Evolutionary conservation across 2,888 invertebrate species (phyloP), one percentile per base, ranked within the genome.

Genomic region (Drepana falcataria): DNA sequence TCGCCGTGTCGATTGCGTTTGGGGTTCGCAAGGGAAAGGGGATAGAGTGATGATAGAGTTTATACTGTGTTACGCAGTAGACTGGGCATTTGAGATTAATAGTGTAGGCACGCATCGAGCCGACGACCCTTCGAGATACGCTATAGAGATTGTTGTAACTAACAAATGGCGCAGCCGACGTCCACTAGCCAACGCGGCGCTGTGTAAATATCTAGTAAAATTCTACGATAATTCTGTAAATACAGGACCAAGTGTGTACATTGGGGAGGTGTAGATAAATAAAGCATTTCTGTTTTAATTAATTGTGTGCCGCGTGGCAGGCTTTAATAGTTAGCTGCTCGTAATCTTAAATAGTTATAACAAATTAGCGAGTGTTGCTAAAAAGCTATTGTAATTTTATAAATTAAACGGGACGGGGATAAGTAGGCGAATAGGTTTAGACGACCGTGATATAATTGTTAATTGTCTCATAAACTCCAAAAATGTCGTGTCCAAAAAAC

Each of bases 201-300:
- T 49, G 56, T 85, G 89, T 89, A 89, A 71, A 89, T 89, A 88
- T 67, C 63, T 90, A 90, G 89, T 79, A 88, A 87, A 86, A 66
- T 75, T 81, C 68, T 79, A 76, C 76, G 65, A 63, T 60, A 68
- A 69, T 71, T 75, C 73, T 88, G 88, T 89, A 89, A 81, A 89
- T 89, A 88, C 79, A 83, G 83, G 87, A 87, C 85, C 86, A 85
- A 87, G 75, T 78, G 81, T 79, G 78, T 70, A 75, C 66, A 72
- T 76, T 73, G 69, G 61, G 68, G 64, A 65, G 73, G 68, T 63
- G 69, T 64, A 66, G 65, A 67, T 63, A 63, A 69, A 66, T 66
- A 63, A 71, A 73, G 78, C 77, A 74, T 77, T 80, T 65, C 69
- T 71, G 71, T 21, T 49, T 49, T 35, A 37, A 49, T 37, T 49